Conservation (phyloP, 2,797 vertebrate genomes). For the Gymnoscopelus braueri region DNA sequence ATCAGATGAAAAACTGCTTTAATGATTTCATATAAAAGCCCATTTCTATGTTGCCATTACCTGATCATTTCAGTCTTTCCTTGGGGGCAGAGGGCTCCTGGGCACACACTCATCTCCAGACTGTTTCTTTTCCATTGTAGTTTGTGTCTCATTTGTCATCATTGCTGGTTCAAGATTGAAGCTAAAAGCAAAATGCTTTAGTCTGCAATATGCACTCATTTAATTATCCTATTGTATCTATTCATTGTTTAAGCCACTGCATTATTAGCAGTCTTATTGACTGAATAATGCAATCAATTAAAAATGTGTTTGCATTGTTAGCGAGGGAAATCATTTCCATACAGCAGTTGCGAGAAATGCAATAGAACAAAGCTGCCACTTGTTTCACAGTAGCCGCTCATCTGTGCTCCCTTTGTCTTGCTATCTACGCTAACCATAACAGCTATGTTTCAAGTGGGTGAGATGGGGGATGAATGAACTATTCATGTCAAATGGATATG, state of each 20-base stretch:
- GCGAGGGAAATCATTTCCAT: constrained; percentile 19
- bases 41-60: constrained; percentile 76
- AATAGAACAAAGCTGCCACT: constrained; percentile 86
- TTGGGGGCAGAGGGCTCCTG: constrained; percentile 75
- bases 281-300: constrained; percentile 8
- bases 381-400: constrained; percentile 80
- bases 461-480: constrained; percentile 49
- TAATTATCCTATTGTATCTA: constrained; percentile 47
- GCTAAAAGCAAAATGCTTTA: constrained; percentile 35
- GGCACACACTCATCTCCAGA: constrained; percentile 57
- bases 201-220: constrained; percentile 40
- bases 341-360: constrained; percentile 29
- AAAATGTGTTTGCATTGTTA: constrained; percentile 21
- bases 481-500: no score
- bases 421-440: constrained; percentile 59
- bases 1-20: constrained; percentile 60
- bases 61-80: constrained; percentile 77
- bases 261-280: constrained; percentile 73
- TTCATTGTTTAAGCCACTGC: constrained; percentile 55
- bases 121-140: constrained; percentile 65
- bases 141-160: constrained; percentile 59
- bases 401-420: constrained; percentile 61
- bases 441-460: constrained; percentile 71
- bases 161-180: constrained; percentile 51
- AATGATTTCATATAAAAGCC: constrained; percentile 47